Evolutionary conservation across 2,113 vertebrate species (phyloP).

Genomic region (Aleadryas rufinucha): DNA sequence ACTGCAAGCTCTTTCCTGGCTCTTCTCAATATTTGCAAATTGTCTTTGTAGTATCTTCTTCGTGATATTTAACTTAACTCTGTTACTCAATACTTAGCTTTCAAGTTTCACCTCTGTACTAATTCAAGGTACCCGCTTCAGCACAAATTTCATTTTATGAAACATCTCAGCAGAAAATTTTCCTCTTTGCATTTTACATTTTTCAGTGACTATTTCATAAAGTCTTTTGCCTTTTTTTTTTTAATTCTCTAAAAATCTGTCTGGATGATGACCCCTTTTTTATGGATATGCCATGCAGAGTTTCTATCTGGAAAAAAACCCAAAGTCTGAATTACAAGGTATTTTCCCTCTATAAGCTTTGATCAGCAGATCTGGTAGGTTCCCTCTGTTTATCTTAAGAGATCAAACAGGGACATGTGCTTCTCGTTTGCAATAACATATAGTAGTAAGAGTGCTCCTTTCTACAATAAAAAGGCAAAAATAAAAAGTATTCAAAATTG

Average conservation of each 20-base stretch:
- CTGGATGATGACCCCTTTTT: not conserved
- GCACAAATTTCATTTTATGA: not conserved
- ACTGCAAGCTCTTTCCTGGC: not conserved
- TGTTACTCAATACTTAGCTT: not conserved
- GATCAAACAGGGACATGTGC: not conserved
- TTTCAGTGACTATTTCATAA: not conserved
- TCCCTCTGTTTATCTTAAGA: slow-evolving; percentile 47
- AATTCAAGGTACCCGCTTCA: not conserved
- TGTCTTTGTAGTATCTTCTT: not conserved
- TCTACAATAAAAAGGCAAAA: slow-evolving; percentile 25
- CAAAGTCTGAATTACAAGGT: not conserved
- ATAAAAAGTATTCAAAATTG: not conserved
- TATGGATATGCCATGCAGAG: not conserved
- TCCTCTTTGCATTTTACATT: not conserved
- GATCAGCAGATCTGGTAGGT: not conserved
- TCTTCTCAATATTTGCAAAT: not conserved
- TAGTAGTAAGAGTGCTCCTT: not conserved
- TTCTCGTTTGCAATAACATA: not conserved
- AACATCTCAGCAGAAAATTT: not conserved
- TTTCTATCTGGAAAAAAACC: not conserved
- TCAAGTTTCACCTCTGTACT: not conserved
- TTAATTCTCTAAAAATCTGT: not conserved
- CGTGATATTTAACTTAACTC: not conserved
- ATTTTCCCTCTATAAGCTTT: not conserved
- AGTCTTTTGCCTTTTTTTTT: not conserved